Base-by-base conservation (phyloP, 2,797 vertebrate genomes). In the Hybognathus amarus region DNA sequence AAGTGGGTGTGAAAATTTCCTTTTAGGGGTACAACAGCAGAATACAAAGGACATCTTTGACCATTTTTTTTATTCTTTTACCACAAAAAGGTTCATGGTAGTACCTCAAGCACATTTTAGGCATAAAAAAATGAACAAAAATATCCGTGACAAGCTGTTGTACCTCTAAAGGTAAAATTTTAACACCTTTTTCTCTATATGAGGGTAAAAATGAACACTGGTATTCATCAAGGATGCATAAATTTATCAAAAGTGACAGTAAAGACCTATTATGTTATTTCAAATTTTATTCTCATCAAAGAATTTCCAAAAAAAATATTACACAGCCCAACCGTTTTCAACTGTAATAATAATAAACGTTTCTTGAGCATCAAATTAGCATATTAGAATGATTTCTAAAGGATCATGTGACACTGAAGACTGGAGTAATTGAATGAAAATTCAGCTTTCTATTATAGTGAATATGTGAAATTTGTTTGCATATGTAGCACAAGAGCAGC, bases 401-500 rank as follows among this genome's bases (percentile, higher is more conserved):
- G 17, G 69, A 30, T 42, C 5, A 2, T 17, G 22, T 45, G 45
- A 71, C 10, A 68, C 22, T 24, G 22, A 40, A 68, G 66, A 42
- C 11, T 12, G 11, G 12, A 40, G 38, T 40, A 61, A 27, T n/a
- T 17, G 2, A 17, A 24, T 47, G 8, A 47, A 50, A 50, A 30
- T 50, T 20, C 2, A 30, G 47, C 24, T 30, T 71, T 71, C 24
- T 63, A 63, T 30, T 63, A 42, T 24, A 27, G 45, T 83, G 61
- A 52, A 64, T 54, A 56, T 50, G 36, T 50, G 7, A 22, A 77
- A 45, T 52, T 68, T 33, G 12, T 69, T 47, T 45, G 82, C 67
- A 73, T 73, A 20, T 66, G 36, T 59, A 80, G 68, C 17, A 59
- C 87, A 77, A 71, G 64, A 86, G 63, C 79, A 83, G 67, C 79